Conservation (phyloP, 2,113 vertebrate genomes). For the Scomber japonicus region DNA sequence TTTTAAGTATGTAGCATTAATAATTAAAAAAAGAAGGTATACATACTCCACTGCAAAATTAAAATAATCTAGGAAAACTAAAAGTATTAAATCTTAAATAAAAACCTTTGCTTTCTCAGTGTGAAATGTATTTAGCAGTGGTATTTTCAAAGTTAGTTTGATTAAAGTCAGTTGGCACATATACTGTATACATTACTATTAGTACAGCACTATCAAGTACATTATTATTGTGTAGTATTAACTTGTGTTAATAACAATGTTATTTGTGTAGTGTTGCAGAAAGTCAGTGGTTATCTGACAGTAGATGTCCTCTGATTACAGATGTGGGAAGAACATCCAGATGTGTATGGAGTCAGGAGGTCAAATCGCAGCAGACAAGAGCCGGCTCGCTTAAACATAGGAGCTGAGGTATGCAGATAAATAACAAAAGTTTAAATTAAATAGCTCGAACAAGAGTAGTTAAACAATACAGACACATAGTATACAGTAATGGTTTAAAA, state of each 20-base stretch:
- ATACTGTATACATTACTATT: neutral
- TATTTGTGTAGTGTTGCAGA: neutral
- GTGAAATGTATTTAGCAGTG: no score
- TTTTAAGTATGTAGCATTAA: neutral
- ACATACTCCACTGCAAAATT: neutral
- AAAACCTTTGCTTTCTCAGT: no score
- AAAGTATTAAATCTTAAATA: neutral
- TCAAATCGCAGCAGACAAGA: slow-evolving; percentile 98
- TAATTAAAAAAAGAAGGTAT: neutral
- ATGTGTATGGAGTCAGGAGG: slow-evolving; percentile 97
- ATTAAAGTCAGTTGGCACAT: neutral
- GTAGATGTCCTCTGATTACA: slow-evolving; percentile 85
- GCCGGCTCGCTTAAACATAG: slow-evolving; percentile 95
- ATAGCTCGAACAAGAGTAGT: neutral
- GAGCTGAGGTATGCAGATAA: slow-evolving; percentile 90
- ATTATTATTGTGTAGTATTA: no score
- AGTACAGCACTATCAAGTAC: no score
- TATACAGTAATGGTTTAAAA: neutral
- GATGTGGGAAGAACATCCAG: slow-evolving; percentile 99
- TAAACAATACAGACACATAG: neutral
- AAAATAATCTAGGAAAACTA: neutral
- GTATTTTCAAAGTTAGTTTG: neutral
- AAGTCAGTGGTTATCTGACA: neutral
- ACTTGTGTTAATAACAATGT: neutral
- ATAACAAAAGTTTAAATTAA: neutral